phyloP scores from a whole-genome alignment of 2,113 vertebrate genomes.

The Podocnemis expansa region DNA sequence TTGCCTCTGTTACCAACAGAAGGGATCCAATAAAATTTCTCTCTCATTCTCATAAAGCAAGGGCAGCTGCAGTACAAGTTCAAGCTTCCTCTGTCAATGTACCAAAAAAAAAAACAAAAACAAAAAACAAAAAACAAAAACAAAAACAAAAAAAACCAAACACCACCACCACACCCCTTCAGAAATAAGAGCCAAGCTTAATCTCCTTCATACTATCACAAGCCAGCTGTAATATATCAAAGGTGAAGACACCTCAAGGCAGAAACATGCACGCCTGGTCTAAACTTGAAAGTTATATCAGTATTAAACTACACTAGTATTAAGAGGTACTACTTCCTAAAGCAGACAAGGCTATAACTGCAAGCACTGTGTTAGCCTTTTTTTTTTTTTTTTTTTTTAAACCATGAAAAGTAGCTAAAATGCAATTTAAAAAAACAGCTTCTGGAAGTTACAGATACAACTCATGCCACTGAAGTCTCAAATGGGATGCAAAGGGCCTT shows the following conservation, averaged over 20 bases:
- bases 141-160: too few species aligned
- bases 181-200: neutral
- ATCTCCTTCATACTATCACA: neutral
- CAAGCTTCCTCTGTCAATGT: neutral
- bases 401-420: neutral
- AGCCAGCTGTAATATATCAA: neutral
- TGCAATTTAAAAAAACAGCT: neutral
- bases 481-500: neutral
- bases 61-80: neutral
- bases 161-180: too few species aligned
- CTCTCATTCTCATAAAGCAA: neutral
- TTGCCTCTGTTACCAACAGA: neutral
- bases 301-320: neutral
- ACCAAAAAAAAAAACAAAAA: too few species aligned
- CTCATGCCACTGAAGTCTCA: neutral
- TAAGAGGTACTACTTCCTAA: neutral
- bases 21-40: neutral
- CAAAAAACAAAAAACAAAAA: too few species aligned
- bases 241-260: neutral
- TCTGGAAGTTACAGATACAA: neutral
- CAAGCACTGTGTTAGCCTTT: neutral
- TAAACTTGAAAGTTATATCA: neutral
- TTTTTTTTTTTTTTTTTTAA: too few species aligned
- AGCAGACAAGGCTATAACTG: neutral
- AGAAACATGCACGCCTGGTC: neutral